Conservation (phyloP, 2,113 vertebrate species). For the Oryzias celebensis region DNA sequence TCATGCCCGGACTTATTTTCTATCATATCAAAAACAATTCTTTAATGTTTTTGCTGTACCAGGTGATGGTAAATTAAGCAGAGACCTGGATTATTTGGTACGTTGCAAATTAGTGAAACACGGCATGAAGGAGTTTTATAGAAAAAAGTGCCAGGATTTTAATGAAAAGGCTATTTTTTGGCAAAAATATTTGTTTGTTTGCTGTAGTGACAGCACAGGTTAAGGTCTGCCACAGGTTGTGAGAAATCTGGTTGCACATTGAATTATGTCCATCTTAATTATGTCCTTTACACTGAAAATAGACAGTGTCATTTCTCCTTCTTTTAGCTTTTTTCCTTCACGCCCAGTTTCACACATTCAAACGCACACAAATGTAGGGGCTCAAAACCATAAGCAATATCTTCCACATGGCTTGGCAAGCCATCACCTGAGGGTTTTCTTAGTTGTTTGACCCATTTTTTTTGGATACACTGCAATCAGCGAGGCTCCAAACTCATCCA, state of each 20-base stretch:
- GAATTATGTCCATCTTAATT: background rate
- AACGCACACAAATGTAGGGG: background rate
- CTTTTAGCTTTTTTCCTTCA: background rate
- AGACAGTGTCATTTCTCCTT: background rate
- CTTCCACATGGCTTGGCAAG: slow-evolving; percentile 31
- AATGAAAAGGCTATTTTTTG: too few relatives aligned
- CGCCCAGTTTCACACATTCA: background rate
- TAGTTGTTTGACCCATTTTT: slow-evolving; percentile 55
- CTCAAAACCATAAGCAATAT: slow-evolving; percentile 11
- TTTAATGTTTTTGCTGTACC: too few relatives aligned
- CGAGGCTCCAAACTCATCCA: slow-evolving; percentile 31
- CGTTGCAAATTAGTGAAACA: too few relatives aligned
- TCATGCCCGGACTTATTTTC: too few relatives aligned
- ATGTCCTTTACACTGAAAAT: background rate
- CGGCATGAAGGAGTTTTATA: too few relatives aligned
- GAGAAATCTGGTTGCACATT: background rate
- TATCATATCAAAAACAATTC: too few relatives aligned
- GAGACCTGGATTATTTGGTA: too few relatives aligned
- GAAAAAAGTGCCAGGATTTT: too few relatives aligned
- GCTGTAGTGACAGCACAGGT: too few relatives aligned
- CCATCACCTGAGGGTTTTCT: slow-evolving; percentile 35
- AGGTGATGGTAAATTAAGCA: too few relatives aligned
- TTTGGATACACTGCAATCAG: slow-evolving; percentile 37
- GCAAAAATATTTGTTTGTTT: too few relatives aligned
- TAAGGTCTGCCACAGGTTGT: too few relatives aligned